Base-by-base conservation (phyloP, 1,140 invertebrate species). In the Sitophilus oryzae region DNA sequence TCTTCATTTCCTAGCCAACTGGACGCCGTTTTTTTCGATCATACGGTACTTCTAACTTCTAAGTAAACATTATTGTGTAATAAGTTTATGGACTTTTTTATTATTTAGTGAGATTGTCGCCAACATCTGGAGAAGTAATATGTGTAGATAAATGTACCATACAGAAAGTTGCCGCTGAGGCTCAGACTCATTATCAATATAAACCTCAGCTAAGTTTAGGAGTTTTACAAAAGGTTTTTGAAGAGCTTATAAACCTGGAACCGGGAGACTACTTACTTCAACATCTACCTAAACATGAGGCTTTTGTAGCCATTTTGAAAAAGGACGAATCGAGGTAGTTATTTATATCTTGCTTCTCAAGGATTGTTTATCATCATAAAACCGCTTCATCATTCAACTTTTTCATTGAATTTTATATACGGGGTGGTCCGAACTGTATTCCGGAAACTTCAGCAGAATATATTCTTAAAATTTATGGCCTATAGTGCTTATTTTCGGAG, bases 241-340 rank as follows among this genome's bases (percentile, higher is more conserved):
- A 66, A n/a, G 42, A 22, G 35, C 52, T 77, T 36, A 36, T 47
- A 1, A 59, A 57, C 18, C 53, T 74, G 19, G 42, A 61, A 21
- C 61, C 69, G 14, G 76, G 75, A 15, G 58, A 59, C 30, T 78
- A 77, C 62, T 35, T 78, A 21, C 54, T 78, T 14, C 68, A 64
- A 20, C 73, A 77, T 53, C 61, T 71, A 3, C 25, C 66, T 9
- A 69, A 69, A 54, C 65, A 71, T 58, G 73, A 70, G 25, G 59
- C 72, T 15, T 77, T 76, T 60, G 67, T 68, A 11, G 46, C 50
- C 16, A 30, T 77, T 49, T 69, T 69, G 47, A 67, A 68, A 59
- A 58, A 66, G 47, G 40, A 30, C 21, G 35, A 60, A 30, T 1
- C 21, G 15, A 22, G 19, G 50, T 52, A 36, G 5, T 20, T 25